phyloP scores from a whole-genome alignment of 1,140 invertebrate species.

The Pantala flavescens region DNA sequence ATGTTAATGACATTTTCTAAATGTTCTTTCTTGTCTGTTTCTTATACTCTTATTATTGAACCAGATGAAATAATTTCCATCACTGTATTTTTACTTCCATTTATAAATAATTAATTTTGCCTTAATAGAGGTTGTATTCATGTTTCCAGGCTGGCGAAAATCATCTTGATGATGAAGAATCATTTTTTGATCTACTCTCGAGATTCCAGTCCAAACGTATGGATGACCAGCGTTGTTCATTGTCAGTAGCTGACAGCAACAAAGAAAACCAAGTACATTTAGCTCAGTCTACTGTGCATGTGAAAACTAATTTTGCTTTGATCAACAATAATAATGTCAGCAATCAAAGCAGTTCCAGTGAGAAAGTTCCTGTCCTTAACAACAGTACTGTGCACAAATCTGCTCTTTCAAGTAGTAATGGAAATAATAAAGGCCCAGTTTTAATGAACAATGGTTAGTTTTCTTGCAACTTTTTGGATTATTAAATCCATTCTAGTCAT shows the following conservation, averaged over 20 bases:
- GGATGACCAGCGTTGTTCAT: constrained; percentile 89
- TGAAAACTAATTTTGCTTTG: not conserved
- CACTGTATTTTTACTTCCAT: no score
- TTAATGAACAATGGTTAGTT: not conserved
- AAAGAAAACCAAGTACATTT: constrained; percentile 29
- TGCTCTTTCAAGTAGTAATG: not conserved
- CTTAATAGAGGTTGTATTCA: no score
- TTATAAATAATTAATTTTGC: no score
- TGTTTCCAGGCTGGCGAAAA: not conserved
- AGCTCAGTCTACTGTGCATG: not conserved
- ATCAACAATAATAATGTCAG: not conserved
- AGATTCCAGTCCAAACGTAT: constrained; percentile 91
- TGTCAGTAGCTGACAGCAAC: constrained; percentile 36
- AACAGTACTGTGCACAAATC: constrained; percentile 5
- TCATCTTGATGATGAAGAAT: constrained; percentile 51
- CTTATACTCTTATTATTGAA: no score
- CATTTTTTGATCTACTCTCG: constrained; percentile 85
- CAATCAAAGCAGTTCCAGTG: not conserved
- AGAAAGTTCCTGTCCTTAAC: constrained; percentile 12
- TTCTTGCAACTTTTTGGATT: not conserved
- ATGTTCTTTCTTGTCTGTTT: no score
- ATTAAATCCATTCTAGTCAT: not conserved
- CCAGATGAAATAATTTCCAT: no score
- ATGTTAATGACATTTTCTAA: no score
- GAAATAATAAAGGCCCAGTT: not conserved